Base-by-base conservation (phyloP, 1,140 invertebrate species). In the Drosophila santomea region DNA sequence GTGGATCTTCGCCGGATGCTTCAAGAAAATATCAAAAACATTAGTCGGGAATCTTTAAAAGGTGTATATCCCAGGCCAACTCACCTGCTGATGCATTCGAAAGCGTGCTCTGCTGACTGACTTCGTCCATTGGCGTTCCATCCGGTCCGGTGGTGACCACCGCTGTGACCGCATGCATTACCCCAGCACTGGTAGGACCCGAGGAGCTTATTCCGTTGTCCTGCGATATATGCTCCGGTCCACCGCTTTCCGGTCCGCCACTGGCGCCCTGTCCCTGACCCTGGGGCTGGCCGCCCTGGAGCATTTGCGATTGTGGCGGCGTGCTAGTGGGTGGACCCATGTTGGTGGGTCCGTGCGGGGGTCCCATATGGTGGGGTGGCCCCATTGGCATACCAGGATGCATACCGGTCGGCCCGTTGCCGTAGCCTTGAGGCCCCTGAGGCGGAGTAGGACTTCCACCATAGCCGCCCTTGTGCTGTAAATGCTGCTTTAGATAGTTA, bases 51-150 rank as follows among this genome's bases (percentile, higher is more conserved):
- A 57, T 48, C 6, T 41, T n/a, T 23, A 36, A 0, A 17, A 32
- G 28, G 2, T 17, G 0, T 10, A 11, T 4, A 15, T 6, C 1
- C 2, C 1, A 0, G n/a, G 11, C 39, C 4, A 23, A 89, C 92
- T 93, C 91, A 97, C 96, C 96, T 88, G 96, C 97, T 57, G 97
- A 98, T 45, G 97, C 96, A 93, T 98, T 98, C 51, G 97, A 97
- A 59, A 98, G 94, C 64, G 97, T 98, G 74, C 97, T 98, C 92
- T 98, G 97, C 90, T 98, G 97, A 78, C 96, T 97, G 74, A 96
- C 97, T 93, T 98, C 97, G 92, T 98, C 97, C 64, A 98, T 94
- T 25, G 96, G 95, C 52, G 96, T 95, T 43, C 97, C 97, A 93
- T 97, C 97, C 3, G 97, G 97, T 23, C 97, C 97, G 44, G 97